Conservation (phyloP, 2,113 vertebrate genomes). For the Elephantulus edwardii region DNA sequence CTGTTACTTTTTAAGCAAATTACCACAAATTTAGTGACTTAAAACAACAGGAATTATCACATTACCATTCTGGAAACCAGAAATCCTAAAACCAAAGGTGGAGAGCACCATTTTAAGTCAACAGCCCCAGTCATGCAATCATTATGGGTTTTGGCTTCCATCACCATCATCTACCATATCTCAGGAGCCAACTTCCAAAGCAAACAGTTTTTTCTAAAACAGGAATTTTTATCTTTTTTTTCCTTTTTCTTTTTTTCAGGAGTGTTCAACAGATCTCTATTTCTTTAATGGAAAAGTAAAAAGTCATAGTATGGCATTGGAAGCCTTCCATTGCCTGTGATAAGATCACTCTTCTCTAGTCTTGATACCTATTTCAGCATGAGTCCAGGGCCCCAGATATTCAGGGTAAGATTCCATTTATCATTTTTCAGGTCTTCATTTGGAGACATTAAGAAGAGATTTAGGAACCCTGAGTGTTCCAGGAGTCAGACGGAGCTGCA, state of each 20-base stretch:
- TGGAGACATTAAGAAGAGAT: too few species aligned
- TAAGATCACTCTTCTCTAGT: not conserved
- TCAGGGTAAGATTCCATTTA: not conserved
- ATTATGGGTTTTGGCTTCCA: not conserved
- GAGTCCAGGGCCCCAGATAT: not conserved
- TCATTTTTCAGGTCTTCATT: not conserved
- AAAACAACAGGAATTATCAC: not conserved
- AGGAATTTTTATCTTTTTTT: not conserved
- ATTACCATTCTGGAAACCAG: not conserved
- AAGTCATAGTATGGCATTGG: not conserved
- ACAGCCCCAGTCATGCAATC: not conserved
- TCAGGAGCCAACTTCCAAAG: slow-evolving; percentile 1
- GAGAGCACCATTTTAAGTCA: not conserved
- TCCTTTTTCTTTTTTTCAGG: not conserved
- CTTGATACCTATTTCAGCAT: not conserved
- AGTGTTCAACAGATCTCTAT: not conserved
- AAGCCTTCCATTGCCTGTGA: not conserved
- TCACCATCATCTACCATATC: not conserved
- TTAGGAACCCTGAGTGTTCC: not conserved
- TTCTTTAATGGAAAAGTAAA: not conserved
- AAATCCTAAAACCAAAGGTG: not conserved
- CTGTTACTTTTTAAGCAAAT: not conserved
- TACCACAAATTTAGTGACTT: not conserved
- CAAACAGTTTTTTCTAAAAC: not conserved
- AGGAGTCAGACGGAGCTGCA: not conserved